Base-by-base conservation (phyloP, 2,797 vertebrate genomes). In the Anniella stebbinsi region DNA sequence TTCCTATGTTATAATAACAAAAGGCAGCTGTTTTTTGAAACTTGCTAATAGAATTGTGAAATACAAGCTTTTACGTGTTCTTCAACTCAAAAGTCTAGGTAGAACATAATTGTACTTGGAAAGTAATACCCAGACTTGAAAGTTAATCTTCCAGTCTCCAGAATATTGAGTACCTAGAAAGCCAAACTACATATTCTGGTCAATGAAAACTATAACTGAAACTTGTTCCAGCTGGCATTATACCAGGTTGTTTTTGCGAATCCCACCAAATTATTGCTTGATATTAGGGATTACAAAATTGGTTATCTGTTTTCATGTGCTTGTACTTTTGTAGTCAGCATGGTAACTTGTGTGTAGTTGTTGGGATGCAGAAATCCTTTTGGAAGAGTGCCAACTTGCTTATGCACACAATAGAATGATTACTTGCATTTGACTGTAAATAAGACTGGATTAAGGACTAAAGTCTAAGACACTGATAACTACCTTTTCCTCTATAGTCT, bases 241-340 rank as follows among this genome's bases (percentile, higher is more conserved):
- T 54, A 36, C 1, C 60, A 87, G 78, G 21, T 23, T 36, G 69
- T 33, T n/a, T 81, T 69, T 28, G 28, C 36, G 3, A 38, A 87
- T 87, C 69, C 11, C 69, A 28, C 57, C 28, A 90, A 87, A 25
- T 51, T 69, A 28, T 54, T 87, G 25, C 72, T 41, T 82, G 57
- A 54, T n/a, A 76, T 87, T 67, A 66, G n/a, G 60, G 25, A 87
- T 76, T 54, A 41, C 57, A 90, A 67, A 51, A 67, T 82, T 75
- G 28, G 23, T 30, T 73, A 78, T n/a, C 38, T 67, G 63, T 78
- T 60, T 86, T 21, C 63, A 73, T 86, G 51, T 80, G 38, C 77
- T 86, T 66, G 69, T 54, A 45, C 60, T 86, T 41, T 7, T 82
- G 23, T 66, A 86, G 30, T 13, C 23, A 80, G 38, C 33, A 66